Conservation (phyloP, 2,113 vertebrate species). For the Seriola dumerili region DNA sequence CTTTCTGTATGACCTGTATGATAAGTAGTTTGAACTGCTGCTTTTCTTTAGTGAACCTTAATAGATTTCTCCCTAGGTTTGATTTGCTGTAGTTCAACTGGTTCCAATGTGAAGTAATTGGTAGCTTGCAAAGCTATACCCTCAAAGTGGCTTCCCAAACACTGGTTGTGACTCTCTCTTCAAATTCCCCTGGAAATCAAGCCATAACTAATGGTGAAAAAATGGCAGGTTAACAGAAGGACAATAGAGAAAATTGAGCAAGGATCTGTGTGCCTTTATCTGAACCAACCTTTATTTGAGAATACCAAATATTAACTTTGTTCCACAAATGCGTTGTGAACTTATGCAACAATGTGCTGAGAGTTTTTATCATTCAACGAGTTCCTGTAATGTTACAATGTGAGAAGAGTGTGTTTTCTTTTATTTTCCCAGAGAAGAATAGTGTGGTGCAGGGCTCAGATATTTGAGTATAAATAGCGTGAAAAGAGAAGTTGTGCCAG, state of each 20-base stretch:
- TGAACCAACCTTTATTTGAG: background rate
- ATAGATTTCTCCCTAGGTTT: too few relatives aligned
- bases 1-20: too few relatives aligned
- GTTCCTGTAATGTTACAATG: slow-evolving; percentile 1
- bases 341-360: background rate
- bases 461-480: slow-evolving; percentile 77
- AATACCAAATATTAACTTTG: slow-evolving; percentile 5
- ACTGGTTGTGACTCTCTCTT: background rate
- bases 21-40: too few relatives aligned
- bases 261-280: background rate
- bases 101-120: too few relatives aligned
- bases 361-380: background rate
- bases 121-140: too few relatives aligned
- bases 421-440: slow-evolving; percentile 36
- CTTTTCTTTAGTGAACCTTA: too few relatives aligned
- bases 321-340: background rate
- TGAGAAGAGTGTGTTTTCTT: slow-evolving; percentile 36
- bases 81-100: too few relatives aligned
- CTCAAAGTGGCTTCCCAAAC: too few relatives aligned
- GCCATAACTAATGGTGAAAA: slow-evolving; percentile 5
- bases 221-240: background rate
- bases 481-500: slow-evolving; percentile 75
- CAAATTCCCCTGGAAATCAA: background rate
- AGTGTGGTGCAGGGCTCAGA: slow-evolving; percentile 37
- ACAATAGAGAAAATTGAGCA: background rate